Evolutionary conservation across 2,113 vertebrate genomes (phyloP), one percentile per base, ranked within the genome.

Genomic region (Shinisaurus crocodilurus): DNA sequence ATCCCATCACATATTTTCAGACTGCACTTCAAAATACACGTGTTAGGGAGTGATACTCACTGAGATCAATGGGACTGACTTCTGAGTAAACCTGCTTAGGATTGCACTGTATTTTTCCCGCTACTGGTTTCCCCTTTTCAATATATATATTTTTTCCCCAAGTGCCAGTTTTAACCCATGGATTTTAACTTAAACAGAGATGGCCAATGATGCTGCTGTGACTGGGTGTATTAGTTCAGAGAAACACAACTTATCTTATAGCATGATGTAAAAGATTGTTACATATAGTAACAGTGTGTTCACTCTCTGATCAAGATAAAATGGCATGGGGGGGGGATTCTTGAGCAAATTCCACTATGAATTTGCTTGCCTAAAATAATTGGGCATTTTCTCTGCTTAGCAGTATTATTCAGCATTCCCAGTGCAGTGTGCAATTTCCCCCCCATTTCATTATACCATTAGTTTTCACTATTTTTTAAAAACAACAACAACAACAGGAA

Each of bases 131-230:
- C 92, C 85, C 48, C 57, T 27, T 85, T 95, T 92, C 89, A 87
- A 93, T 57, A 94, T 40, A 37, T 37, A 7, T 43, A 6, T 8
- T 2, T 89, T 77, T 93, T 95, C 95, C 92, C 82, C 70, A 90
- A 89, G 29, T 63, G 85, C 88, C 91, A 50, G 86, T 88, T 92
- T 63, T 89, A 94, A 92, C 91, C 92, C 93, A 91, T 82, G 91
- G 90, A 92, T 91, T 89, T 90, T 90, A 89, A 91, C 82, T 90
- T 91, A 86, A 87, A 48, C 81, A 60, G 70, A 93, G 82, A 54
- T 76, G n/a, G 32, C 40, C 37, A 91, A 32, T 27, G 7, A 50
- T 90, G 92, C 77, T 92, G 91, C 89, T 90, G 23, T 74, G 77
- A 93, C 57, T 60, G 34, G 40, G 27, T 63, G 15, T 45, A 45